Conservation (phyloP, 2,797 vertebrate genomes). For the Cyclopterus lumpus region DNA sequence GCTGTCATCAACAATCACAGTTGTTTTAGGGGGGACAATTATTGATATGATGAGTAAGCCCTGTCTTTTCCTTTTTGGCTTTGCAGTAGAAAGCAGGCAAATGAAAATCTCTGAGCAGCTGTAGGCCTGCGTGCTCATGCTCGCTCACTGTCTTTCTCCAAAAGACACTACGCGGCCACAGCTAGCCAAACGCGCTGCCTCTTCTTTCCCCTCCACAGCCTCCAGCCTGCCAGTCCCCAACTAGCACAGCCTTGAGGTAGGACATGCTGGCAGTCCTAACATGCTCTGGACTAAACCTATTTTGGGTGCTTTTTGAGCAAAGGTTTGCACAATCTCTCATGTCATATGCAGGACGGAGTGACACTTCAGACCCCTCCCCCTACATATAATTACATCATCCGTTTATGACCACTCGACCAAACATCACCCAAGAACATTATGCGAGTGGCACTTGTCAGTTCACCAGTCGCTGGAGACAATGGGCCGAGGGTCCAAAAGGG, state of each 20-base stretch:
- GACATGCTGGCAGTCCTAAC: slow-evolving; percentile 60
- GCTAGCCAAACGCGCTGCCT: slow-evolving; percentile 36
- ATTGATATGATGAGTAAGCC: slow-evolving; percentile 31
- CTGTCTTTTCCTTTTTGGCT: slow-evolving; percentile 37
- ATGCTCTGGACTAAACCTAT: slow-evolving; percentile 62
- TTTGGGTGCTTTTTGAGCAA: slow-evolving; percentile 65
- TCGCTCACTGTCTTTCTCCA: slow-evolving; percentile 45
- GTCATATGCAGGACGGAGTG: slow-evolving; percentile 47
- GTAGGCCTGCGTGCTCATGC: slow-evolving; percentile 51
- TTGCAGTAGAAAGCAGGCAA: slow-evolving; percentile 52
- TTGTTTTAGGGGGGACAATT: slow-evolving; percentile 31
- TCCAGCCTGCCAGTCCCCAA: slow-evolving; percentile 52
- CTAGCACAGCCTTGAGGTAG: slow-evolving; percentile 69
- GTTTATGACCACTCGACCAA: slow-evolving; percentile 44
- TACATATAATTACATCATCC: slow-evolving; percentile 50
- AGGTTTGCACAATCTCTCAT: slow-evolving; percentile 62
- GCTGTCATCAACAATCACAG: slow-evolving; percentile 7
- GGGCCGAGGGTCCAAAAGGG: slow-evolving; percentile 13
- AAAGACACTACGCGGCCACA: slow-evolving; percentile 24
- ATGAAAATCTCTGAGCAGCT: slow-evolving; percentile 59
- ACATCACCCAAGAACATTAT: slow-evolving; percentile 33
- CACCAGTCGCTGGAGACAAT: slow-evolving; percentile 33
- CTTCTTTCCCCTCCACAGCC: slow-evolving; percentile 17
- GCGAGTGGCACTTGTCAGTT: slow-evolving; percentile 49
- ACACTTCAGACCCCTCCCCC: slow-evolving; percentile 42